Percentiles rank a stretch among this genome's conserved stretches.
phyloP scores from a whole-genome alignment of 2,888 invertebrate genomes.

The Papilio gigon region DNA sequence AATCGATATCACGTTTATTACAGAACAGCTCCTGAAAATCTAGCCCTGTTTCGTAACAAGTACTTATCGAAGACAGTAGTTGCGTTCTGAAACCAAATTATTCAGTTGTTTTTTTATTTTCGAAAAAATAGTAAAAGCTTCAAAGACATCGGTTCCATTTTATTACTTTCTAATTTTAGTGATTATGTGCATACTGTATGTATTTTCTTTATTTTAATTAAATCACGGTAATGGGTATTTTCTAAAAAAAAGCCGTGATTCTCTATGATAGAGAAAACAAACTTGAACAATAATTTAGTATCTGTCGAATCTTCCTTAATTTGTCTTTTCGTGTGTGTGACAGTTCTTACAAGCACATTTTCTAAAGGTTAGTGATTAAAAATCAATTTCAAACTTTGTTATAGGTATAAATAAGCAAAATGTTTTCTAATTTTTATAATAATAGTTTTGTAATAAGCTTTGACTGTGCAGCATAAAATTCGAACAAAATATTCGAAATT shows the following conservation, averaged over 20 bases:
- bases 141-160: neutral
- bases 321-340: slow-evolving; percentile 53
- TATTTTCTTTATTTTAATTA: neutral
- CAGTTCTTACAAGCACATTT: slow-evolving; percentile 71
- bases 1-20: slow-evolving; percentile 40
- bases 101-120: neutral
- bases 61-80: slow-evolving; percentile 50
- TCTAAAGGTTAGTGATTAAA: slow-evolving; percentile 53
- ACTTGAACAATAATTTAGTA: slow-evolving; percentile 44
- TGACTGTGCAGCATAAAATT: slow-evolving; percentile 46
- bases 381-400: neutral
- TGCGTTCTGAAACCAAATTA: slow-evolving; percentile 55
- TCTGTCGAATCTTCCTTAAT: slow-evolving; percentile 42
- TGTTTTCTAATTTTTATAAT: neutral
- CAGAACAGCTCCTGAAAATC: slow-evolving; percentile 53
- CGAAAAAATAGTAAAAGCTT: slow-evolving; percentile 40
- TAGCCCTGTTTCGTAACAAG: slow-evolving; percentile 77
- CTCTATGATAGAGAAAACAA: slow-evolving; percentile 1
- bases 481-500: slow-evolving; percentile 54
- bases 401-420: neutral
- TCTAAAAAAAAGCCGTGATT: neutral
- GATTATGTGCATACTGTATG: neutral
- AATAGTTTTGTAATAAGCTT: slow-evolving; percentile 3
- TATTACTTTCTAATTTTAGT: neutral
- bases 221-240: neutral